Evolutionary conservation across 2,797 vertebrate species (phyloP).

Genomic region (Trichosurus vulpecula): DNA sequence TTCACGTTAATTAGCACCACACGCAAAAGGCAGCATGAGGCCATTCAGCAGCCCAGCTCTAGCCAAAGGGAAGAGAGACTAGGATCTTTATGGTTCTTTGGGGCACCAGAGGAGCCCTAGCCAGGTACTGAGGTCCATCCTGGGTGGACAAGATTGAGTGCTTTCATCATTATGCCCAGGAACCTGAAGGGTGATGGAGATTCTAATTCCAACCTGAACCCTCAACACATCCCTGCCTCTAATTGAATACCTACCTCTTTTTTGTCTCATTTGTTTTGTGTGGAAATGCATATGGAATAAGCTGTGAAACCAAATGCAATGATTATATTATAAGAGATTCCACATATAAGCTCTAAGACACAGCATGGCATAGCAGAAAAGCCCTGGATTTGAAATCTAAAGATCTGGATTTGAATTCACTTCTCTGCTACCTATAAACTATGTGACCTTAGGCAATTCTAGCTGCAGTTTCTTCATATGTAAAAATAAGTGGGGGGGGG

Average conservation of each 20-base stretch:
- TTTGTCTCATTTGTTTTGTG: not conserved
- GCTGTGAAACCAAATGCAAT: not conserved
- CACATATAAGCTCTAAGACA: not conserved
- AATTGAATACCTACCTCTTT: not conserved
- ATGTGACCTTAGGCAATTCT: not conserved
- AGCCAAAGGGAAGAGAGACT: constrained; percentile 74
- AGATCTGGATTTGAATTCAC: not conserved
- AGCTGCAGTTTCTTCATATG: not conserved
- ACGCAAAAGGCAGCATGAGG: constrained; percentile 79
- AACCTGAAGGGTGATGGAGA: not conserved
- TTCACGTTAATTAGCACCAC: constrained; percentile 85
- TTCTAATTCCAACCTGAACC: not conserved
- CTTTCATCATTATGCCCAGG: accelerated
- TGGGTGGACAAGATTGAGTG: constrained; percentile 24
- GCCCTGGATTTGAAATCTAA: not conserved
- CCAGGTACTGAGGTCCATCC: constrained; percentile 13
- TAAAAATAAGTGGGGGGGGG: not conserved
- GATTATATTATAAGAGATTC: constrained; percentile 1
- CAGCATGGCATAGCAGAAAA: not conserved
- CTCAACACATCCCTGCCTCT: not conserved
- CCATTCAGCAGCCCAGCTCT: constrained; percentile 70
- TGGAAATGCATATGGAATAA: constrained; percentile 4
- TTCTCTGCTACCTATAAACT: not conserved
- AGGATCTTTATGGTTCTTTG: constrained; percentile 56
- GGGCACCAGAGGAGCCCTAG: constrained; percentile 39